phyloP scores from a whole-genome alignment of 2,888 invertebrate genomes.

The Criorhina ranunculi region DNA sequence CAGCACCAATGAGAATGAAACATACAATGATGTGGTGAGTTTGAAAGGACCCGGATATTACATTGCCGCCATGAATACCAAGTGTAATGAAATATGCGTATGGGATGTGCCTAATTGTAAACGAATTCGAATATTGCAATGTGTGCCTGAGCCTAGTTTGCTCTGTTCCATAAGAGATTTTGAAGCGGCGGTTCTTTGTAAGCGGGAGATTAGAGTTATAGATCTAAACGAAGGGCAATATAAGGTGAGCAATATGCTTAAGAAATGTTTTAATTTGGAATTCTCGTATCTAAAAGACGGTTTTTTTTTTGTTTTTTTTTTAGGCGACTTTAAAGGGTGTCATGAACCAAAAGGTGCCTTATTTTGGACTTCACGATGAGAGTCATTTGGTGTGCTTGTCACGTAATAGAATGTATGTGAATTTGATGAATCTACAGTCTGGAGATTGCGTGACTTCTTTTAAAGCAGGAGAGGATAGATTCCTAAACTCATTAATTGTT shows the following conservation, averaged over 20 bases:
- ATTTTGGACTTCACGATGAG: constrained; percentile 92
- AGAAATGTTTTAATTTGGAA: too few relatives aligned
- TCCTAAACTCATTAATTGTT: constrained; percentile 93
- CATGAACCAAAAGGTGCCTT: constrained; percentile 97
- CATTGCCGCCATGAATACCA: constrained; percentile 90
- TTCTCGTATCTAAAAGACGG: too few relatives aligned
- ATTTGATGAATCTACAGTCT: constrained; percentile 92
- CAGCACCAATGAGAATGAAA: constrained; percentile 78
- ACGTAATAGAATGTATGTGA: constrained; percentile 95
- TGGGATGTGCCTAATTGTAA: constrained; percentile 90
- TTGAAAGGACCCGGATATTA: constrained; percentile 87
- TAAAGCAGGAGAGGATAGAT: constrained; percentile 95
- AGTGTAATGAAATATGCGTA: constrained; percentile 91
- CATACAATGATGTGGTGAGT: constrained; percentile 83
- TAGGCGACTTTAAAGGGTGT: constrained; percentile 92
- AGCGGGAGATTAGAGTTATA: constrained; percentile 91
- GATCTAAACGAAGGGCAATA: constrained; percentile 90
- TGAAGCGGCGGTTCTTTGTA: constrained; percentile 92
- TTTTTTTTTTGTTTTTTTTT: constrained; percentile 65
- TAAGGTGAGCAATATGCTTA: constrained; percentile 80
- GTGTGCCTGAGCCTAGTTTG: constrained; percentile 91
- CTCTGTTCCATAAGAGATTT: constrained; percentile 91
- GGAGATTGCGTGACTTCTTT: constrained; percentile 90
- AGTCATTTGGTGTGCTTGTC: constrained; percentile 92
- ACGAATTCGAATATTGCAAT: constrained; percentile 89